Evolutionary conservation across 2,113 vertebrate species (phyloP).

Genomic region (human (Homo sapiens)): DNA sequence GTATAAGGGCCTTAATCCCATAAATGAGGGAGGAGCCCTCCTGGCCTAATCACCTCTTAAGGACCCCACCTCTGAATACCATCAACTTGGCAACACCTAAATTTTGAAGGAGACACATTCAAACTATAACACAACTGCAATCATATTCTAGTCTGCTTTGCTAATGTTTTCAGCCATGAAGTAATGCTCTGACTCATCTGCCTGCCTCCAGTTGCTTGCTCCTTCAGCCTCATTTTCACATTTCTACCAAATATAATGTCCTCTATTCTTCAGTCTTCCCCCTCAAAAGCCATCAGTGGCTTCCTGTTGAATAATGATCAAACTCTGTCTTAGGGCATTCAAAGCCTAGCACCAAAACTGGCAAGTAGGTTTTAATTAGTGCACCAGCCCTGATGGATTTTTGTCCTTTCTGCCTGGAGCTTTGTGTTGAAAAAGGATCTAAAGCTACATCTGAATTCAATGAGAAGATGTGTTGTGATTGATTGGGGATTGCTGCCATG

Average conservation of each 20-base stretch:
- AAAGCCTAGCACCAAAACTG: not conserved
- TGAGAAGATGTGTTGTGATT: conserved; percentile 26
- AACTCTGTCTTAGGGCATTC: not conserved
- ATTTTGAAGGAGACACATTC: not conserved
- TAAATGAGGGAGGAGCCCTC: not conserved
- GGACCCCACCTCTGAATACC: not conserved
- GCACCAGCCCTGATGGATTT: conserved; percentile 1
- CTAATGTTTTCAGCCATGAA: not conserved
- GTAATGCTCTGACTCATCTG: not conserved
- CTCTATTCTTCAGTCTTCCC: not conserved
- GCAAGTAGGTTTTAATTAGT: conserved; percentile 55
- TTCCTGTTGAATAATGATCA: conserved; percentile 35
- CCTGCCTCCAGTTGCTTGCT: not conserved
- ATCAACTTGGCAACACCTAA: not conserved
- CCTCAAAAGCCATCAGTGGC: not conserved
- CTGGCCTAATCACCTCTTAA: not conserved
- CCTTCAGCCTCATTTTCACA: not conserved
- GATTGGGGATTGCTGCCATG: conserved; percentile 3
- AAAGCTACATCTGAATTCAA: conserved; percentile 62
- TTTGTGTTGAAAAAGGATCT: conserved; percentile 46
- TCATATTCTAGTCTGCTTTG: not conserved
- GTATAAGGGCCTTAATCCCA: not conserved
- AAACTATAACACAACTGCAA: not conserved
- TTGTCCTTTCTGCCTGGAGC: not conserved
- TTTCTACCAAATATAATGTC: not conserved